Evolutionary conservation across 2,888 invertebrate genomes (phyloP), one percentile per base, ranked within the genome.

Genomic region (Drosophila koepferae): DNA sequence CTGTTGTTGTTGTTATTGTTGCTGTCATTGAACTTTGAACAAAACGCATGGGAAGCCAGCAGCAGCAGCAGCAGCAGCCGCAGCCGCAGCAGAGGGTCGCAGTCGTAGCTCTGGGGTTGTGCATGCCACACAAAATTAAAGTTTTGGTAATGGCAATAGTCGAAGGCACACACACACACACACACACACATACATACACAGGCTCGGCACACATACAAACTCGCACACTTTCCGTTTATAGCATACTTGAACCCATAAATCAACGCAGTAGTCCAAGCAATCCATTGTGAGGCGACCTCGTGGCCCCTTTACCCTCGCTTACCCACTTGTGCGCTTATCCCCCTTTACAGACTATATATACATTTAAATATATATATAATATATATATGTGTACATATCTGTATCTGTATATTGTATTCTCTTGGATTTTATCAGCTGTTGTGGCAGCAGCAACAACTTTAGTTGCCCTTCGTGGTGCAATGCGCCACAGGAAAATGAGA

Each of bases 11-110:
- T 44, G 62, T 40, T 58, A 41, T 51, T 69, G 63, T 36, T 44
- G 64, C 85, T 84, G 84, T 84, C 84, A 84, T 83, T 84, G 84
- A 84, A 86, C 84, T 86, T 72, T 86, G 72, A 31, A 63, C 69
- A 71, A 71, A 58, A 65, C 60, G 59, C 48, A 49, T 49, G 31
- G 31, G n/a, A n/a, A 49, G 49, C 49, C 4, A 31, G 31, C 49
- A 31, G 31, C 23, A 23, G 46, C 23, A 16, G 23, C 48, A 28
- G n/a, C 48, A 48, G 28, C 28, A 36, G n/a, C 16, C 10, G 10
- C 43, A 44, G 44, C 18, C 6, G 40, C 16, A n/a, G 40, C 16
- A n/a, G 28, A 34, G 53, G 56, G 43, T 31, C 56, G 56, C 58
- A 20, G 46, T 8, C 8, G 36, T 41, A 34, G 53, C 41, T 53